Percentiles rank a stretch among this genome's conserved stretches.
Conservation (phyloP, 2,797 vertebrate genomes). For the Heliangelus exortis region DNA sequence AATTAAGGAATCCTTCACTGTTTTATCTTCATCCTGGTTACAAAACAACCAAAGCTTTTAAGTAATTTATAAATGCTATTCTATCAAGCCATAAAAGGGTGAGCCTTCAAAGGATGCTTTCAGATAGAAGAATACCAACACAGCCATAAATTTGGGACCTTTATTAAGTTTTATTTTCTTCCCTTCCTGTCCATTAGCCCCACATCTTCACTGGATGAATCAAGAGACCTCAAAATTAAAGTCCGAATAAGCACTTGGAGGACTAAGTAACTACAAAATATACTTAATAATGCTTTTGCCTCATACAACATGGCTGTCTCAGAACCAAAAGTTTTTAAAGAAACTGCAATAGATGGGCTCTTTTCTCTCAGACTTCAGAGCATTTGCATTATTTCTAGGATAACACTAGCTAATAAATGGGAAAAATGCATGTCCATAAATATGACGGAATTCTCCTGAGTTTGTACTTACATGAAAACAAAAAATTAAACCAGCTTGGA, state of each 20-base stretch:
- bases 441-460: not conserved
- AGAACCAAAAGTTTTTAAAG: not conserved
- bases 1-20: not conserved
- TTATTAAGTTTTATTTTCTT: not conserved
- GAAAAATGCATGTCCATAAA: conserved; percentile 32
- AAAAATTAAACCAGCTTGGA: conserved; percentile 5
- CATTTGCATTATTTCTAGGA: not conserved
- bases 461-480: not conserved
- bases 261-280: not conserved
- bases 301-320: not conserved
- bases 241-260: not conserved
- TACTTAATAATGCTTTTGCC: not conserved
- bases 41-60: not conserved
- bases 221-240: not conserved
- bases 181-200: not conserved
- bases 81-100: not conserved
- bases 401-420: conserved; percentile 11
- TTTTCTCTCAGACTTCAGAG: not conserved
- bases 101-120: not conserved
- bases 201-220: not conserved
- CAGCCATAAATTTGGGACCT: not conserved
- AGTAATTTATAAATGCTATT: not conserved
- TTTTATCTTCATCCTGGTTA: not conserved
- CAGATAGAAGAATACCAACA: not conserved
- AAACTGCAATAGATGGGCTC: not conserved